Evolutionary conservation across 1,140 invertebrate species (phyloP).

Genomic region (Heliconius melpomene): DNA sequence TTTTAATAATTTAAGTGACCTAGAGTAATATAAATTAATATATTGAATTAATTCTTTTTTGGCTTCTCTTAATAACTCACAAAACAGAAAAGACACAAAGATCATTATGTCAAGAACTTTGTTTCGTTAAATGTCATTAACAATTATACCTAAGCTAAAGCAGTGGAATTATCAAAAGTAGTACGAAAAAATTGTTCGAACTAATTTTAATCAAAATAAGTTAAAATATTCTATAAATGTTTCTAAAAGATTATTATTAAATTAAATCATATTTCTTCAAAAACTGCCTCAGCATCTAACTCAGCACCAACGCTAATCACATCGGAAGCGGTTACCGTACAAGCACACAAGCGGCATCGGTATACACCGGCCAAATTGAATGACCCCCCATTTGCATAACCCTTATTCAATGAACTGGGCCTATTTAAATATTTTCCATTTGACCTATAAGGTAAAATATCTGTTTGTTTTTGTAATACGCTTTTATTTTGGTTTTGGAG

Average conservation of each 20-base stretch:
- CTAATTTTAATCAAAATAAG: too few species aligned
- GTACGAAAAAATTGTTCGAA: too few species aligned
- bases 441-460: constrained; percentile 32
- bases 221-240: too few species aligned
- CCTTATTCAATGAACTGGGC: constrained; percentile 39
- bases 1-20: too few species aligned
- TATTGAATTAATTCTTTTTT: too few species aligned
- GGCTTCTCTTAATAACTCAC: too few species aligned
- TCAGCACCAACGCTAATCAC: constrained; percentile 26
- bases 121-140: too few species aligned
- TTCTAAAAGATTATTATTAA: neutral
- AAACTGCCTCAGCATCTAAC: constrained; percentile 20
- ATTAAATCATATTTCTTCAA: neutral
- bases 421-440: constrained; percentile 36
- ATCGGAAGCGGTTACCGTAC: constrained; percentile 31
- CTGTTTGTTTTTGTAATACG: constrained; percentile 27
- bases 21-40: too few species aligned
- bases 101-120: too few species aligned
- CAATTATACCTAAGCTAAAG: too few species aligned
- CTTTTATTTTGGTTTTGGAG: constrained; percentile 10
- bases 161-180: too few species aligned
- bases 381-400: constrained; percentile 54
- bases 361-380: constrained; percentile 47
- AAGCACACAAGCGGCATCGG: constrained; percentile 22
- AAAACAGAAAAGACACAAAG: too few species aligned